phyloP scores from a whole-genome alignment of 1,140 invertebrate genomes.

The Vollenhovia emeryi region DNA sequence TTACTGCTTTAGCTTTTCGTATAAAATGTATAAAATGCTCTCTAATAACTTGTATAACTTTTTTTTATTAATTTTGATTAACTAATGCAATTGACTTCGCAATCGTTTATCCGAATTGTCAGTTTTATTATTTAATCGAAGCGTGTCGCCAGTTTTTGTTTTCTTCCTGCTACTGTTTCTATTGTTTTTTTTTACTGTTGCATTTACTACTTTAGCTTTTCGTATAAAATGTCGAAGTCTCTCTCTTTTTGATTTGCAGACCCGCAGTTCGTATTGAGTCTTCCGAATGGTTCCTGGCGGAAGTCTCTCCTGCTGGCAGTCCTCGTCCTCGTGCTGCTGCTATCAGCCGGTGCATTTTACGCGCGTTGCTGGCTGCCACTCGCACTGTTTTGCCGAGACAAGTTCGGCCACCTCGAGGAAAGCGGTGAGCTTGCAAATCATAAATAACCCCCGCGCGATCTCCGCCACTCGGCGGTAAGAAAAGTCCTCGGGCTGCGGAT shows the following conservation, averaged over 20 bases:
- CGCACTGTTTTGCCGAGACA: conserved; percentile 80
- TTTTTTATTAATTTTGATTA: too few relatives aligned
- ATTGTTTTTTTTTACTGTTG: too few relatives aligned
- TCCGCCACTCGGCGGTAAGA: not conserved
- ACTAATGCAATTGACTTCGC: not conserved
- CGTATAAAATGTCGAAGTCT: not conserved
- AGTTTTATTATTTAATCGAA: not conserved
- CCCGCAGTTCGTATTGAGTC: conserved; percentile 77
- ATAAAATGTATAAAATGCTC: too few relatives aligned
- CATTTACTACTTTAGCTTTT: not conserved
- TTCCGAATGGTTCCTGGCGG: conserved; percentile 81
- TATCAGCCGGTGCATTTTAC: conserved; percentile 80
- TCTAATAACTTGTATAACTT: too few relatives aligned
- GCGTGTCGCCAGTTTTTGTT: not conserved
- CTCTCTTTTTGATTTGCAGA: conserved; percentile 71
- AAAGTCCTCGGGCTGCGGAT: not conserved
- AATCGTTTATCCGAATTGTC: not conserved
- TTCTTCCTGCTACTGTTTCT: too few relatives aligned
- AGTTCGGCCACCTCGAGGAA: conserved; percentile 81
- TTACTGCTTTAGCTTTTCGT: not conserved
- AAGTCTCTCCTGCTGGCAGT: conserved; percentile 79
- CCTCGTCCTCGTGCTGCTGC: conserved; percentile 77
- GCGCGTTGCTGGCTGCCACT: conserved; percentile 82
- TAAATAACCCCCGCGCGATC: conserved; percentile 32
- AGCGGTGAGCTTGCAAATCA: conserved; percentile 78